Base-by-base conservation (phyloP, 2,888 invertebrate genomes). In the Eilema caniola region DNA sequence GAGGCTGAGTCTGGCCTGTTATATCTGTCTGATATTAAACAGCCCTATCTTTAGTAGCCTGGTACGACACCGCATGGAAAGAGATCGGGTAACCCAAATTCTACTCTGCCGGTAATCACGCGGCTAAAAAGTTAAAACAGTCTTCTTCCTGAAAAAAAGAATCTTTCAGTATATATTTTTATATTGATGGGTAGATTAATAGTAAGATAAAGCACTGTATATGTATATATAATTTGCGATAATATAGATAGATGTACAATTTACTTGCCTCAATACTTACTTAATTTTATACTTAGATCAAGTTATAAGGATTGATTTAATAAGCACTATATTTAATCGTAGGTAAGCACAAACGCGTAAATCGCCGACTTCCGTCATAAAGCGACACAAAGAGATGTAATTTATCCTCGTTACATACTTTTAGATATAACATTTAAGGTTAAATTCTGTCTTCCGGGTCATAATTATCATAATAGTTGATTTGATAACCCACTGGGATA, bases 371-470 rank as follows among this genome's bases (percentile, higher is more conserved):
- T 62, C 41, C 62, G 31, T 37, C 23, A 67, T 53, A 20, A 66
- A 59, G n/a, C 53, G 25, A 12, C 61, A 31, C 24, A 53, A 61
- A 61, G 23, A 60, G 28, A 65, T 61, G 12, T 11, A 28, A 64
- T 53, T 20, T 60, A 47, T 37, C 47, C 28, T 31, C n/a, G n/a
- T 60, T 61, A 61, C 60, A 61, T n/a, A 67, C 28, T 60, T 47
- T 61, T n/a, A 60, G 41, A 28, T 28, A 37, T n/a, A 41, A 56
- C 23, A 62, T 66, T 57, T 37, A 66, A 66, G 57, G 66, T 66
- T 33, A 33, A 57, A 65, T 57, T 57, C 4, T 12, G 25, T 66
- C 28, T 66, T 66, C 66, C 66, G 59, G 67, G 68, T 70, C n/a
- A 66, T 59, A 60, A 59, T 66, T 66, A 37, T 23, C 20, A 10